phyloP scores from a whole-genome alignment of 2,113 vertebrate genomes.

The Stictonetta naevosa region DNA sequence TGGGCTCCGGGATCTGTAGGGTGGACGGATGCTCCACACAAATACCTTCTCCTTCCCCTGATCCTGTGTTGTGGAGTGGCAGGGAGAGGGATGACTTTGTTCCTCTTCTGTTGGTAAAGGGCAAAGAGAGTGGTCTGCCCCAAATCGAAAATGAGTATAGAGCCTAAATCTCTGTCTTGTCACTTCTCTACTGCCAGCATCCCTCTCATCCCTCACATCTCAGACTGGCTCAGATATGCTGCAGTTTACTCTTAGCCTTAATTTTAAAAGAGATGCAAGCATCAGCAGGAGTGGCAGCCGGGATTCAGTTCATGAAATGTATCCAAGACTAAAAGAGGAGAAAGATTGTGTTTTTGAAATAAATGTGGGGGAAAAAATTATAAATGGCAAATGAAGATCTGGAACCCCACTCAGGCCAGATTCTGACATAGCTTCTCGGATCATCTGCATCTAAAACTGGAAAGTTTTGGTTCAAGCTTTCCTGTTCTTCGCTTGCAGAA shows the following conservation, averaged over 20 bases:
- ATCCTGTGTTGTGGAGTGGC: neutral
- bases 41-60: neutral
- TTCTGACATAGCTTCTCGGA: neutral
- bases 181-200: neutral
- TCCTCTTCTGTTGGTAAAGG: neutral
- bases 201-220: neutral
- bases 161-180: neutral
- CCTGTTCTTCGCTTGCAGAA: conserved; percentile 16
- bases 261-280: neutral
- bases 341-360: neutral
- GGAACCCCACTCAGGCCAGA: neutral
- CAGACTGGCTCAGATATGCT: neutral
- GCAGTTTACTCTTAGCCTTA: neutral
- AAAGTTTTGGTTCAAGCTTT: conserved; percentile 14
- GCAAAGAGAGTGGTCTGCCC: neutral
- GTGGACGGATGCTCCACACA: neutral
- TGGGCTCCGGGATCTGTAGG: neutral
- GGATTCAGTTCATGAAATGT: neutral
- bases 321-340: neutral
- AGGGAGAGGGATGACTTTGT: neutral
- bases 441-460: neutral
- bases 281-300: neutral
- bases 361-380: neutral
- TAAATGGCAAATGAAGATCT: conserved; percentile 6
- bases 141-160: neutral